A percentile compares a stretch with the other conserved stretches of the same genome.
Conservation (phyloP, 2,888 invertebrate genomes). For the Eilema depressum region DNA sequence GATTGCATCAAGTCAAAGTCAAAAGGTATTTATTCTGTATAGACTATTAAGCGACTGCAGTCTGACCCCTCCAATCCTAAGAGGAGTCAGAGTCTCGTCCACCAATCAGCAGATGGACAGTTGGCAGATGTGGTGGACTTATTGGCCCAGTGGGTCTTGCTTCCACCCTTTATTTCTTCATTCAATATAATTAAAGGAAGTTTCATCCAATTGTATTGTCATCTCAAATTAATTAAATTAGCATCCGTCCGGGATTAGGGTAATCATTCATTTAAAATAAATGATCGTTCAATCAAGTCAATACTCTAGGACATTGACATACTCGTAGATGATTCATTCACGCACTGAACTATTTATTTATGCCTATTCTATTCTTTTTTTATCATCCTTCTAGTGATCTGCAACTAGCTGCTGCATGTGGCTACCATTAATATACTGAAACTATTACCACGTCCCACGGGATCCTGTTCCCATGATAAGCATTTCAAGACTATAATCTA, state of each 20-base stretch:
- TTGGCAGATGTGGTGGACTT: too few species aligned
- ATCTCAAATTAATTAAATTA: background rate
- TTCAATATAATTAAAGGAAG: background rate
- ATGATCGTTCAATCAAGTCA: constrained; percentile 18
- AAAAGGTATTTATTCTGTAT: too few species aligned
- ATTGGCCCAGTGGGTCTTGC: too few species aligned
- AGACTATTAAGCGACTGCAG: too few species aligned
- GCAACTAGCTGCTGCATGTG: too few species aligned
- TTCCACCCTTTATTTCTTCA: background rate
- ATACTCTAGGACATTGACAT: constrained; percentile 5
- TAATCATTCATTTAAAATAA: constrained; percentile 8
- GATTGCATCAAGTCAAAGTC: too few species aligned
- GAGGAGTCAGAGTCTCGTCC: too few species aligned
- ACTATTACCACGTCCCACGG: too few species aligned
- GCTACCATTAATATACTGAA: too few species aligned
- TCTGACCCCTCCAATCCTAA: too few species aligned
- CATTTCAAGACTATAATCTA: background rate
- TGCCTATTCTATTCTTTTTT: background rate
- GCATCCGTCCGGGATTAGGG: background rate
- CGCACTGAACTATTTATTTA: background rate
- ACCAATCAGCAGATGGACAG: too few species aligned
- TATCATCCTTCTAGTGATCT: background rate
- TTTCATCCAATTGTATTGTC: background rate
- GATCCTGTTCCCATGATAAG: too few species aligned
- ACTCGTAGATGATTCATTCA: background rate